These are phyloP conservation scores for Periplaneta americana DNA, from an alignment of 1,140 invertebrate species.

Conservation along the genomic window DNA sequence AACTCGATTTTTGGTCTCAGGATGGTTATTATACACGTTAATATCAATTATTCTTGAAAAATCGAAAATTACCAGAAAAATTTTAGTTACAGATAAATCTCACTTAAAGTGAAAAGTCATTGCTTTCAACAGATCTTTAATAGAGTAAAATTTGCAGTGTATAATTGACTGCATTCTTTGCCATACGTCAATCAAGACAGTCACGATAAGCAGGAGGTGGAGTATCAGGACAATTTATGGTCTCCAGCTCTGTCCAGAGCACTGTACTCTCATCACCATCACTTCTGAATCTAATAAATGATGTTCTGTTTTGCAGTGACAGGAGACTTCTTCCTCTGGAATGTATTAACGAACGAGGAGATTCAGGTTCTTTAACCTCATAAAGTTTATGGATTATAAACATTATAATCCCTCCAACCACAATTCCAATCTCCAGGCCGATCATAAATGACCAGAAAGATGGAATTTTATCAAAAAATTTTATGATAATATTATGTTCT, in stretches of 20 bases:
- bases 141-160: no score
- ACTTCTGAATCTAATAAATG: background rate
- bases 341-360: background rate
- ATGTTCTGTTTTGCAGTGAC: background rate
- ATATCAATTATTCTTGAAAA: no score
- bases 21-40: no score
- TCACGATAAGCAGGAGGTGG: conserved; percentile 8
- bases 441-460: background rate
- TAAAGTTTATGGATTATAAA: background rate
- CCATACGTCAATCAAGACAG: no score
- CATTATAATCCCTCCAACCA: background rate
- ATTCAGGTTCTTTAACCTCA: background rate
- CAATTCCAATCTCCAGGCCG: background rate
- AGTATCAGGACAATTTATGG: background rate
- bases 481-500: background rate
- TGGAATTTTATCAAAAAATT: background rate
- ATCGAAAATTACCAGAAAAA: no score
- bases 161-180: no score
- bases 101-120: no score
- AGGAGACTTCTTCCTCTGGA: background rate
- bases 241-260: background rate
- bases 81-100: no score
- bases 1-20: no score
- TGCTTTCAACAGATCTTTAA: no score
- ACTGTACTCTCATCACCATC: background rate